Evolutionary conservation across 1,140 invertebrate genomes (phyloP).

Genomic region (Camponotus vicinus): DNA sequence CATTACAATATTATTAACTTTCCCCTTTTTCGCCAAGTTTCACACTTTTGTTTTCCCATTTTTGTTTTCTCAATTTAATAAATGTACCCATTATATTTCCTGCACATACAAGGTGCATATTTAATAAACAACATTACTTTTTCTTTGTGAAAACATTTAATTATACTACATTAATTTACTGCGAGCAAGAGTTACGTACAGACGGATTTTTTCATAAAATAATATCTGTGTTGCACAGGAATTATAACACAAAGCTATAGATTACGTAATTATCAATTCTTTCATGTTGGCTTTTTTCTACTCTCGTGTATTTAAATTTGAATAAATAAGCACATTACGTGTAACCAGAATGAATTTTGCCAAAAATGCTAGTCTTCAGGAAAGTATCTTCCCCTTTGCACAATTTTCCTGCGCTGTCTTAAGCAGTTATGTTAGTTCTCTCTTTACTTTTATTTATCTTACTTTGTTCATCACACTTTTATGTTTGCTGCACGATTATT

Average conservation of each 20-base stretch:
- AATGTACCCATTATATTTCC: background rate
- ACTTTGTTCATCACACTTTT: slow-evolving; percentile 41
- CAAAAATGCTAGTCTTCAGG: background rate
- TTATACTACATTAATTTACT: background rate
- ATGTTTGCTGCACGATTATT: slow-evolving; percentile 1
- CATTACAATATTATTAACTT: slow-evolving; percentile 31
- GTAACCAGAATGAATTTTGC: slow-evolving; percentile 1
- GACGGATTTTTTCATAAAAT: too few relatives aligned
- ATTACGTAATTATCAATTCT: slow-evolving; percentile 1
- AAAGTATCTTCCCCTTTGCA: slow-evolving; percentile 38
- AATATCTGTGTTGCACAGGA: too few relatives aligned
- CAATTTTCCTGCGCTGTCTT: slow-evolving; percentile 25
- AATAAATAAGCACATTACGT: slow-evolving; percentile 7
- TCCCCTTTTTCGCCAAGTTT: background rate
- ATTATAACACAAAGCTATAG: background rate
- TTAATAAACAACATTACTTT: slow-evolving; percentile 21
- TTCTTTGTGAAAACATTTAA: background rate
- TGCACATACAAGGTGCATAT: background rate
- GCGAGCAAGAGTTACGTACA: background rate
- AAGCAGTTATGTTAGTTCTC: slow-evolving; percentile 14
- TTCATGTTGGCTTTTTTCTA: background rate
- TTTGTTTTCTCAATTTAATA: background rate
- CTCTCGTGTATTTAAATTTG: background rate
- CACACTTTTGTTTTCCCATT: slow-evolving; percentile 5
- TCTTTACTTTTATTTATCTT: slow-evolving; percentile 10